Conservation (phyloP, 2,113 vertebrate genomes). For the Poecilia latipinna region DNA sequence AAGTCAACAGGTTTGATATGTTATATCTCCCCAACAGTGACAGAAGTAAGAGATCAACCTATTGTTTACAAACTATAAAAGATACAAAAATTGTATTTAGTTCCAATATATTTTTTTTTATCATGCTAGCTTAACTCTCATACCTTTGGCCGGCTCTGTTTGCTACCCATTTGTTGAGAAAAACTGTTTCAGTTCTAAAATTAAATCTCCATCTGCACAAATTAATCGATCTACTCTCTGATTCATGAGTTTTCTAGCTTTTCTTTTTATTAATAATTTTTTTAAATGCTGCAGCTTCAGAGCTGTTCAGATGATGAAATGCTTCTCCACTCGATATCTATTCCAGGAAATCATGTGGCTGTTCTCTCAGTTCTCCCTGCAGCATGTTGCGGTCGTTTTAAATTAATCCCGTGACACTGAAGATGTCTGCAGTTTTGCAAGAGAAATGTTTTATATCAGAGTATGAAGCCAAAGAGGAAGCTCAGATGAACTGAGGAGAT, state of each 20-base stretch:
- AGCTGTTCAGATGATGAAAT: background rate
- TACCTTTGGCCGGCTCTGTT: too few species aligned
- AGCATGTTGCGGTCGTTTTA: background rate
- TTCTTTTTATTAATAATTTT: background rate
- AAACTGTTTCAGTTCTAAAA: too few species aligned
- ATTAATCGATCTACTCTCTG: too few species aligned
- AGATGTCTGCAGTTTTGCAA: background rate
- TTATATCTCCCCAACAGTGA: too few species aligned
- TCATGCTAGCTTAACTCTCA: too few species aligned
- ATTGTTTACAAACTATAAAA: too few species aligned
- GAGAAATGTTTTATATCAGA: background rate
- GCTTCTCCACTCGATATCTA: constrained; percentile 14
- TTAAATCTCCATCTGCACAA: too few species aligned
- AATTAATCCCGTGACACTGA: background rate
- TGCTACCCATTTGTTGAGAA: too few species aligned
- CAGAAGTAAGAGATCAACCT: too few species aligned
- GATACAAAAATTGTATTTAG: too few species aligned
- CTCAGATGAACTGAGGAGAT: background rate
- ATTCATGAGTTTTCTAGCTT: background rate
- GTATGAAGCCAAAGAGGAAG: background rate
- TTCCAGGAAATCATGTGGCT: background rate
- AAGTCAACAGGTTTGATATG: too few species aligned
- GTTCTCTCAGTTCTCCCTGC: fast-evolving
- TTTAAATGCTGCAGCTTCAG: background rate
- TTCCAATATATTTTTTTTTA: too few species aligned